Base-by-base conservation (phyloP, 1,140 invertebrate species). In the Pollicipes pollicipes region DNA sequence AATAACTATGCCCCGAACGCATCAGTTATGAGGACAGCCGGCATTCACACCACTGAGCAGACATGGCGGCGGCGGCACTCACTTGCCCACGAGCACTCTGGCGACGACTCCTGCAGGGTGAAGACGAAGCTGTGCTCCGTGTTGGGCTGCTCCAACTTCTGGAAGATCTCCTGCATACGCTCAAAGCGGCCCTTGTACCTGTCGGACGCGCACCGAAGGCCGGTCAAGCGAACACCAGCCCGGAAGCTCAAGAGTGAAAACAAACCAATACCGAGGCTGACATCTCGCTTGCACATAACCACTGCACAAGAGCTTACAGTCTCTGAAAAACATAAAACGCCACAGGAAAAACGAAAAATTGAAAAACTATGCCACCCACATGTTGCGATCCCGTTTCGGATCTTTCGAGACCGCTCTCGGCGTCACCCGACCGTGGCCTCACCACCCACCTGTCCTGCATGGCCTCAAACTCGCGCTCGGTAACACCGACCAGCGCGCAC, bases 61-160 rank as follows among this genome's bases (percentile, higher is more conserved):
- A 35, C 32, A 35, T 16, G 16, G 32, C 32, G 16, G 32, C 16
- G 32, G 32, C 16, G 16, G 32, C n/a, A 13, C 70, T 70, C 58
- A 74, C 73, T 72, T 70, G 73, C 73, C 73, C 73, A 74, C 8
- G 70, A 68, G 72, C 76, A 77, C 45, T 76, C 72, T 6, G 69
- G 66, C 24, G 72, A 72, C 31, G 73, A 72, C 66, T 72, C 73
- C 30, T 73, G 70, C 28, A 74, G 27, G 10, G 74, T 76, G 58
- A 72, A 72, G 69, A 76, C 67, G 27, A 74, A 76, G n/a, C 71
- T 72, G 67, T 71, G 71, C 32, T 35, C 32, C 32, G 32, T 35
- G 32, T 35, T 16, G 32, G 32, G 32, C 32, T 35, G 32, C 32
- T 35, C 32, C 32, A 35, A 16, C 16, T 35, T 35, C 32, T 35